phyloP scores from a whole-genome alignment of 2,113 vertebrate genomes.

The Puntigrus tetrazona region DNA sequence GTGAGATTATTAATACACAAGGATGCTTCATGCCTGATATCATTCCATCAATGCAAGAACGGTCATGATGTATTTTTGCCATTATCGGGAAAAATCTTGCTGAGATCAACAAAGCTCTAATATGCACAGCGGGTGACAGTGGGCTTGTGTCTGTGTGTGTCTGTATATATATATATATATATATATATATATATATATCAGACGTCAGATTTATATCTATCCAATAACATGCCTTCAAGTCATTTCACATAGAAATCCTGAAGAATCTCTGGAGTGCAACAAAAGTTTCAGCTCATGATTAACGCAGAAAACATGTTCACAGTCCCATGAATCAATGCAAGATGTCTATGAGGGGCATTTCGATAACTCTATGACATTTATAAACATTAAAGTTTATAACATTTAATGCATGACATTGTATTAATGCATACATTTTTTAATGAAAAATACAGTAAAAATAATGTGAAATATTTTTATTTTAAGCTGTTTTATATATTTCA shows the following conservation, averaged over 20 bases:
- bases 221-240: conserved; percentile 38
- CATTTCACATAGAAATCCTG: conserved; percentile 39
- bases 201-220: conserved; percentile 42
- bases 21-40: conserved; percentile 25
- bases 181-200: conserved; percentile 7
- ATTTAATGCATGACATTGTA: too few species aligned
- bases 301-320: conserved; percentile 17
- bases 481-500: too few species aligned
- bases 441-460: too few species aligned
- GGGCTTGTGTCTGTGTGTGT: too few species aligned
- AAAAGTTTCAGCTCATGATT: conserved; percentile 61
- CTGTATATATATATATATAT: too few species aligned
- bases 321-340: conserved; percentile 37
- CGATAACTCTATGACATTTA: not conserved
- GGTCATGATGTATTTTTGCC: conserved; percentile 83
- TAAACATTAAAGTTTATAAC: not conserved
- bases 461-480: too few species aligned
- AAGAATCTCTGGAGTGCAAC: conserved; percentile 40
- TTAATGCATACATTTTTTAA: too few species aligned
- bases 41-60: conserved; percentile 17
- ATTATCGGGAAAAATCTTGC: conserved; percentile 66
- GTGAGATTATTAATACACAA: not conserved
- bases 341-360: conserved; percentile 33
- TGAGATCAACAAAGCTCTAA: conserved; percentile 6
- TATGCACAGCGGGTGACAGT: not conserved